phyloP scores from a whole-genome alignment of 2,888 invertebrate species.

The Hybos culiciformis region DNA sequence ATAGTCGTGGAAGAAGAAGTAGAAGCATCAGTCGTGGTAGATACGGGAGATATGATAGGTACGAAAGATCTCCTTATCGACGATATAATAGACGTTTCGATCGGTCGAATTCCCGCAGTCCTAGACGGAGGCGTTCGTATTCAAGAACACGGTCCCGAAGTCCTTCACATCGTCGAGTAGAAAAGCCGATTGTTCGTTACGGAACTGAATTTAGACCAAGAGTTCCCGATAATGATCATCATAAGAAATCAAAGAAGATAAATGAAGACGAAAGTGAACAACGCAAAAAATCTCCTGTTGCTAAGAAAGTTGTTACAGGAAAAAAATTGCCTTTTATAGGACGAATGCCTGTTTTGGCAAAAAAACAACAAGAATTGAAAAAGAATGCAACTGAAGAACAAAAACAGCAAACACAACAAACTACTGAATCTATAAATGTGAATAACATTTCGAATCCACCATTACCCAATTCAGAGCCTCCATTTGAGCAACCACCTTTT shows the following conservation, averaged over 20 bases:
- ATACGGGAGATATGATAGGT: too few species aligned
- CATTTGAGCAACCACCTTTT: conserved; percentile 24
- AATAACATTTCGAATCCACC: not conserved
- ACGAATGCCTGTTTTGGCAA: conserved; percentile 65
- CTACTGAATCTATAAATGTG: not conserved
- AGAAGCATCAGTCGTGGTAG: conserved; percentile 17
- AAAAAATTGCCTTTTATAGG: conserved; percentile 75
- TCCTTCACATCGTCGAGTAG: conserved; percentile 22
- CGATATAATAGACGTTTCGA: too few species aligned
- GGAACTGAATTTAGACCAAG: conserved; percentile 34
- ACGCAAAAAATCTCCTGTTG: conserved; percentile 16
- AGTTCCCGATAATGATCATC: conserved; percentile 24
- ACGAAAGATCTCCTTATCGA: too few species aligned
- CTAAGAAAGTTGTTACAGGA: conserved; percentile 29
- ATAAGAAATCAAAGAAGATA: conserved; percentile 13
- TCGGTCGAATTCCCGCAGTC: too few species aligned
- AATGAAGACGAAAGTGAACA: conserved; percentile 22
- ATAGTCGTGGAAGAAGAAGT: conserved; percentile 16
- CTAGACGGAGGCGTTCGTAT: conserved; percentile 16
- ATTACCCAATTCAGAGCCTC: not conserved
- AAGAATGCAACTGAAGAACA: conserved; percentile 12
- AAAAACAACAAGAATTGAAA: conserved; percentile 31
- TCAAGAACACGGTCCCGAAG: conserved; percentile 22
- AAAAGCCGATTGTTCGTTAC: conserved; percentile 31
- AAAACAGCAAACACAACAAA: conserved; percentile 1